Conservation (phyloP, 2,888 invertebrate genomes). For the Podotricha telesiphe region DNA sequence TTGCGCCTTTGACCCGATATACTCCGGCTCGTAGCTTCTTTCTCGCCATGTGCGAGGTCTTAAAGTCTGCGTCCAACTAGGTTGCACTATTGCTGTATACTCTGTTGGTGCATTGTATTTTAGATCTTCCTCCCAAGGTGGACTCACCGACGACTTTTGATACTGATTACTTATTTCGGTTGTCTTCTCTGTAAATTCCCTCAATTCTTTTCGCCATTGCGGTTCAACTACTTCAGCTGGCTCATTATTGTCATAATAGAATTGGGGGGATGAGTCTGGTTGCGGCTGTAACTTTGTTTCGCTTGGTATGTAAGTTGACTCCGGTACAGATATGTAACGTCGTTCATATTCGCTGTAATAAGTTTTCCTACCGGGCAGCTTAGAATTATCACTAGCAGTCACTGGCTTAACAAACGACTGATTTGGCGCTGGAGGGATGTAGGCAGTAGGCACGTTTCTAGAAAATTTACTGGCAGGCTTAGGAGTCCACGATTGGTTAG, state of each 20-base stretch:
- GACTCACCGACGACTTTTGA: slow-evolving; percentile 62
- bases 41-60: slow-evolving; percentile 75
- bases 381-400: slow-evolving; percentile 58
- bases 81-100: slow-evolving; percentile 67
- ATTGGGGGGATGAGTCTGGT: slow-evolving; percentile 75
- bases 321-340: slow-evolving; percentile 77
- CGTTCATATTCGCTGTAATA: slow-evolving; percentile 80
- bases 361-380: slow-evolving; percentile 71
- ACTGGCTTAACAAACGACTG: slow-evolving; percentile 74
- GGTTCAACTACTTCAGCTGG: slow-evolving; percentile 69
- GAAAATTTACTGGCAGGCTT: slow-evolving; percentile 60
- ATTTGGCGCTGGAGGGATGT: slow-evolving; percentile 77
- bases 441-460: slow-evolving; percentile 69
- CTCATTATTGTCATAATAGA: slow-evolving; percentile 76
- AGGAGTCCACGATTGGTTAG: slow-evolving; percentile 63
- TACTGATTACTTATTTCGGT: slow-evolving; percentile 62
- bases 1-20: slow-evolving; percentile 70
- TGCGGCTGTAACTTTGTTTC: slow-evolving; percentile 74
- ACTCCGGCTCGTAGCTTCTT: slow-evolving; percentile 76
- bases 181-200: slow-evolving; percentile 77
- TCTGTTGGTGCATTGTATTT: slow-evolving; percentile 62
- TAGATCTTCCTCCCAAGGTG: slow-evolving; percentile 73
- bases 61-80: slow-evolving; percentile 78
- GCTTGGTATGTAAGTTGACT: slow-evolving; percentile 72
- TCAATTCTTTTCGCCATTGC: slow-evolving; percentile 77